Percentiles rank a stretch among this genome's conserved stretches.
phyloP scores from a whole-genome alignment of 2,113 vertebrate genomes.

The Malaclemys terrapin region DNA sequence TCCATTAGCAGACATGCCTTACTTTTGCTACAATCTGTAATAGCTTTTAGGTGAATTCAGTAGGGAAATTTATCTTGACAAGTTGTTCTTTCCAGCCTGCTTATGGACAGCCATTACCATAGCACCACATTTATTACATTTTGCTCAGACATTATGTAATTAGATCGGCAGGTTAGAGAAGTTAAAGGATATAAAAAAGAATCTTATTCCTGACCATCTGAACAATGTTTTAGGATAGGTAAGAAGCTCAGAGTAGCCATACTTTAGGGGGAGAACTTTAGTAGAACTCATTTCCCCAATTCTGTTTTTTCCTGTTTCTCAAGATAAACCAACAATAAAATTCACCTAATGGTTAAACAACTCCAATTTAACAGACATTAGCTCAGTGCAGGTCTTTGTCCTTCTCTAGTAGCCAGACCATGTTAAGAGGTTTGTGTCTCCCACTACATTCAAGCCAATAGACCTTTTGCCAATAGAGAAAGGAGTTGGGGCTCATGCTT shows the following conservation, averaged over 20 bases:
- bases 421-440: not conserved
- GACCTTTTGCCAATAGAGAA: not conserved
- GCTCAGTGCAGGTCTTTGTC: fast-evolving
- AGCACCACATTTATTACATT: not conserved
- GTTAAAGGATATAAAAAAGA: not conserved
- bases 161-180: not conserved
- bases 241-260: not conserved
- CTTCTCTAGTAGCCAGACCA: not conserved
- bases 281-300: not conserved
- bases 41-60: not conserved
- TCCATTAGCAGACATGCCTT: not conserved
- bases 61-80: not conserved
- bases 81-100: not conserved
- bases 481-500: not conserved
- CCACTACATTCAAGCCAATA: not conserved
- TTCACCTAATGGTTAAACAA: not conserved
- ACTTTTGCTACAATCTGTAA: not conserved
- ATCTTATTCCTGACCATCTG: not conserved
- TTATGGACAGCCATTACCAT: not conserved
- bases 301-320: not conserved
- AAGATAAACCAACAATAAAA: not conserved
- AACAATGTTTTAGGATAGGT: not conserved
- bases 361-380: fast-evolving
- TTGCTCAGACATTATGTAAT: not conserved
- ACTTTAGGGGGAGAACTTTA: not conserved